Evolutionary conservation across 2,113 vertebrate species (phyloP).

Genomic region (Hassar affinis): DNA sequence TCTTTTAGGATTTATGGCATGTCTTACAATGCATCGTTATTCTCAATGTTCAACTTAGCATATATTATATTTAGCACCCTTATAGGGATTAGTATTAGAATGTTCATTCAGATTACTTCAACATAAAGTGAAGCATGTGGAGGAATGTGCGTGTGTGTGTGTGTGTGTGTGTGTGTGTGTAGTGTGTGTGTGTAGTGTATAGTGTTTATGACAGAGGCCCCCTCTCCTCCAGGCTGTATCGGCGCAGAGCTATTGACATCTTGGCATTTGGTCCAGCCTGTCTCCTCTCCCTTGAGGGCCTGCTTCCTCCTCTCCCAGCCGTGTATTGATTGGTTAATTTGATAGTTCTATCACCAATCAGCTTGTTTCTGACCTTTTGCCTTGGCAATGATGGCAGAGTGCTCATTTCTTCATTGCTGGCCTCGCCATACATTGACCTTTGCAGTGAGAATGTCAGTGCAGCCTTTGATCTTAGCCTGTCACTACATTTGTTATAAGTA

Average conservation of each 20-base stretch:
- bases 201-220: constrained; percentile 13
- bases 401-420: constrained; percentile 87
- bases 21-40: neutral
- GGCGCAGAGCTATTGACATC: constrained; percentile 83
- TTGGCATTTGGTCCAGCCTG: constrained; percentile 83
- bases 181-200: neutral
- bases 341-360: constrained; percentile 99
- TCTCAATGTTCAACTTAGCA: neutral
- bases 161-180: constrained; percentile 27
- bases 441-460: constrained; percentile 91
- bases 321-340: constrained; percentile 96
- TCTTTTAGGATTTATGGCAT: constrained; percentile 1
- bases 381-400: constrained; percentile 90
- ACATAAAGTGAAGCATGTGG: constrained; percentile 30
- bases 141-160: constrained; percentile 2
- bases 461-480: constrained; percentile 89
- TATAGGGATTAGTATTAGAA: neutral
- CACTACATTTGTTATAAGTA: constrained; percentile 86
- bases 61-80: constrained; percentile 4
- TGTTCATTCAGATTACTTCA: constrained; percentile 16
- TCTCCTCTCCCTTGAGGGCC: constrained; percentile 77
- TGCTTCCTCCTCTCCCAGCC: constrained; percentile 82
- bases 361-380: constrained; percentile 97
- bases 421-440: constrained; percentile 91
- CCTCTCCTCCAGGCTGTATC: constrained; percentile 62